A percentile compares a stretch with the other conserved stretches of the same genome.
These are phyloP conservation scores for Phalangium opilio DNA, from an alignment of 2,888 invertebrate species.

Conservation along the genomic window DNA sequence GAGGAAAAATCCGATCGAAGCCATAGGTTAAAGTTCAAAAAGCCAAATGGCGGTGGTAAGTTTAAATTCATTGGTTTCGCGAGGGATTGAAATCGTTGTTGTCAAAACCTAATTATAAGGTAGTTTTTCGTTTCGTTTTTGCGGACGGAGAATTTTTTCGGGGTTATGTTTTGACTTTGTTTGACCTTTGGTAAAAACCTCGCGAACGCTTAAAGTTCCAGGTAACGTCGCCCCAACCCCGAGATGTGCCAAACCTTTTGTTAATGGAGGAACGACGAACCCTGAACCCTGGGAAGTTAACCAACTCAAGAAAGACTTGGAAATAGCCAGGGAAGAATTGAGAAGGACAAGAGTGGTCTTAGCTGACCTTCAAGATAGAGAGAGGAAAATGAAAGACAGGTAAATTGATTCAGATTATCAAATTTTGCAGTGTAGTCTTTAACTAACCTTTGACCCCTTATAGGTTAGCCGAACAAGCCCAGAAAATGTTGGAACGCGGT, in stretches of 20 bases:
- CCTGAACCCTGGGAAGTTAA: constrained; percentile 6
- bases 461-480: constrained; percentile 19
- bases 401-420: constrained; percentile 16
- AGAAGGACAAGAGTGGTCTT: constrained; percentile 32
- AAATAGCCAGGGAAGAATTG: constrained; percentile 33
- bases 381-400: constrained; percentile 34
- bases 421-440: too few species aligned
- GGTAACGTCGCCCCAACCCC: too few species aligned
- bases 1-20: constrained; percentile 6
- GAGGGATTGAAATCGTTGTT: too few species aligned
- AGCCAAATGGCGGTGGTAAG: constrained; percentile 2
- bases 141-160: too few species aligned
- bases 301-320: constrained; percentile 27
- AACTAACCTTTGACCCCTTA: background rate
- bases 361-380: constrained; percentile 31
- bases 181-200: too few species aligned
- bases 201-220: too few species aligned
- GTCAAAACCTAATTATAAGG: too few species aligned
- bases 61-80: too few species aligned
- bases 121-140: too few species aligned
- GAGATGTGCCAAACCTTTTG: too few species aligned
- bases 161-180: too few species aligned
- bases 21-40: constrained; percentile 9
- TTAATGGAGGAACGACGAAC: too few species aligned
- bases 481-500: constrained; percentile 22